A percentile compares a stretch with the other conserved stretches of the same genome.
phyloP scores from a whole-genome alignment of 1,140 invertebrate species.

The Sogatella furcifera region DNA sequence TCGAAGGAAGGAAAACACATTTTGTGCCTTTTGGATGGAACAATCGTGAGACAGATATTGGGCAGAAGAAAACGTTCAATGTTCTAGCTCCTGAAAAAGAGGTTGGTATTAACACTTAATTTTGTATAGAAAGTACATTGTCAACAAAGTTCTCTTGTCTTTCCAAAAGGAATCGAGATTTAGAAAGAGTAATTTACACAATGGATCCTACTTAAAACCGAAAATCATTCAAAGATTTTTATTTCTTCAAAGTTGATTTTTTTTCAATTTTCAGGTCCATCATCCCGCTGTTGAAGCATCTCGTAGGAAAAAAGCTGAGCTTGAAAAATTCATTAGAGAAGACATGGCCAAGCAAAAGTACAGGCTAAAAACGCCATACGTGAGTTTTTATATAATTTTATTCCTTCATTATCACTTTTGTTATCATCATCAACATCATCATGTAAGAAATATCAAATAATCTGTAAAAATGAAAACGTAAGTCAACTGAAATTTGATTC shows the following conservation, averaged over 20 bases:
- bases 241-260: too few species aligned
- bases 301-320: neutral
- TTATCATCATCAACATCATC: too few species aligned
- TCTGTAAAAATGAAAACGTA: too few species aligned
- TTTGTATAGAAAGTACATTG: too few species aligned
- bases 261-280: neutral
- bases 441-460: too few species aligned
- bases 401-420: too few species aligned
- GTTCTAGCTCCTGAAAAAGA: neutral
- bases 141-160: too few species aligned
- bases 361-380: neutral
- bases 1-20: neutral
- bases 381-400: neutral
- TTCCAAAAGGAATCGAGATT: too few species aligned
- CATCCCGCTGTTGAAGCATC: neutral
- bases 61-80: neutral
- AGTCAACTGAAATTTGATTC: too few species aligned
- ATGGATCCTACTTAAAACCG: too few species aligned
- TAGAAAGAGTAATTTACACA: too few species aligned
- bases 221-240: too few species aligned
- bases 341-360: neutral
- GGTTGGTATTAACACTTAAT: neutral
- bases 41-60: neutral
- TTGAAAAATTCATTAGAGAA: neutral
- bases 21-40: neutral